phyloP scores from a whole-genome alignment of 2,888 invertebrate genomes.

The Oxyteleia sp. region DNA sequence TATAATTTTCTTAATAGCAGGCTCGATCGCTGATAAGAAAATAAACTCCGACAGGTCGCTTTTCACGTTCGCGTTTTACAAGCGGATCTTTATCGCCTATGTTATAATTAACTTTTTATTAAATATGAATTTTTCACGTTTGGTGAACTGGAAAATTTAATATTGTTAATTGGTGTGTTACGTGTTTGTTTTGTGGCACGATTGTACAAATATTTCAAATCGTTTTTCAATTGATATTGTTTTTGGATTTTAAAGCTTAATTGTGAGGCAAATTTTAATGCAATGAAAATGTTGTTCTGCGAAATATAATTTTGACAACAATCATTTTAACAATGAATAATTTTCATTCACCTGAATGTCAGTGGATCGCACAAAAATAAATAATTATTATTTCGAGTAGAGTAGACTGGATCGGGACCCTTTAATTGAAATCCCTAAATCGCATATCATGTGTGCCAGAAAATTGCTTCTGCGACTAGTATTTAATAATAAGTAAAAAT shows the following conservation, averaged over 20 bases:
- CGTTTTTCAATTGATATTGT: too few relatives aligned
- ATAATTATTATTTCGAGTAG: slow-evolving; percentile 2
- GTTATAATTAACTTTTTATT: not conserved
- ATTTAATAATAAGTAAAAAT: slow-evolving; percentile 8
- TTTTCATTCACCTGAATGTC: slow-evolving; percentile 5
- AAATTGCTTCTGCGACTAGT: slow-evolving; percentile 15
- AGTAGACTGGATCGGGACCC: slow-evolving; percentile 13
- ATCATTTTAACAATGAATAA: too few relatives aligned
- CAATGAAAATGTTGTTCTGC: too few relatives aligned
- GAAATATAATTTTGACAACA: too few relatives aligned
- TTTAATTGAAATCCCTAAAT: slow-evolving; percentile 41
- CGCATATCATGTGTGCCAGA: slow-evolving; percentile 15
- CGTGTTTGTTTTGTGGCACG: too few relatives aligned
- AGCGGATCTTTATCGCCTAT: not conserved
- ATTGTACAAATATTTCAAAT: too few relatives aligned
- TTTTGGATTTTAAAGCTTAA: too few relatives aligned
- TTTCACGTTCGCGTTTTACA: slow-evolving; percentile 2
- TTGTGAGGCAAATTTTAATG: too few relatives aligned
- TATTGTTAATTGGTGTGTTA: too few relatives aligned
- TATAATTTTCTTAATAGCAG: slow-evolving; percentile 46
- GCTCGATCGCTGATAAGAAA: slow-evolving; percentile 33
- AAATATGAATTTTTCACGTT: not conserved
- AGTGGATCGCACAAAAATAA: not conserved
- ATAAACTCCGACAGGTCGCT: slow-evolving; percentile 20
- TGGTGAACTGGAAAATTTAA: not conserved